A percentile compares a stretch with the other conserved stretches of the same genome.
Evolutionary conservation across 2,113 vertebrate species (phyloP).

Genomic region (Philantomba maxwellii): DNA sequence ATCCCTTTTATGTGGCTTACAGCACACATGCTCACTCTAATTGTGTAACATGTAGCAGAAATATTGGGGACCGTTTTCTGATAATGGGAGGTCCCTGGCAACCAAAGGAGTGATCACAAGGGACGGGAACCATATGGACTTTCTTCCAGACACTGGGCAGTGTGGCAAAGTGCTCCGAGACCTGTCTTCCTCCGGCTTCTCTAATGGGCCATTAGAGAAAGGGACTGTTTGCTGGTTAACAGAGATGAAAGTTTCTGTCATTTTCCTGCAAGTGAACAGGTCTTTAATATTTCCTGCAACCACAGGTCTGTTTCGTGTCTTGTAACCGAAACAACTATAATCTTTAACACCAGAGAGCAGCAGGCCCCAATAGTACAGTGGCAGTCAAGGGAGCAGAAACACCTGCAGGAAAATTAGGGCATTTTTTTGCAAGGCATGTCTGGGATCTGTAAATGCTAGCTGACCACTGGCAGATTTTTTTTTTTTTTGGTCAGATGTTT

Average conservation of each 20-base stretch:
- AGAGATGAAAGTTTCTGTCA: constrained; percentile 69
- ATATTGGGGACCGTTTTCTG: not conserved
- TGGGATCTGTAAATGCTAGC: constrained; percentile 18
- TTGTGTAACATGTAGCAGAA: not conserved
- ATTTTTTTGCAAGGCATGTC: constrained; percentile 25
- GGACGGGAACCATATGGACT: not conserved
- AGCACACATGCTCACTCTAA: not conserved
- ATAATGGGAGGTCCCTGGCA: not conserved
- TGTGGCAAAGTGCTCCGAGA: not conserved
- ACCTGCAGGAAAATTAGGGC: constrained; percentile 27
- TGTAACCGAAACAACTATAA: constrained; percentile 53
- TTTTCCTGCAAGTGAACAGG: constrained; percentile 36
- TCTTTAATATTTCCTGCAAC: constrained; percentile 63
- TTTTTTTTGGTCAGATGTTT: not conserved
- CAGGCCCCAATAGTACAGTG: not conserved
- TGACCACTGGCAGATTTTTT: not conserved
- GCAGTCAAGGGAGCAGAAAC: constrained; percentile 16
- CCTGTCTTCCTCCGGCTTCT: not conserved
- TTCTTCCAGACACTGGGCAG: not conserved
- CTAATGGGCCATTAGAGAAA: constrained; percentile 50
- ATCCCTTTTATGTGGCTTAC: not conserved
- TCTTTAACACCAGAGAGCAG: constrained; percentile 26
- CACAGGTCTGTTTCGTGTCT: constrained; percentile 51
- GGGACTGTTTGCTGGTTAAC: constrained; percentile 45
- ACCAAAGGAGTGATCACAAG: not conserved